Evolutionary conservation across 1,140 invertebrate species (phyloP), one percentile per base, ranked within the genome.

Genomic region (Pseudomyrmex cubaensis): DNA sequence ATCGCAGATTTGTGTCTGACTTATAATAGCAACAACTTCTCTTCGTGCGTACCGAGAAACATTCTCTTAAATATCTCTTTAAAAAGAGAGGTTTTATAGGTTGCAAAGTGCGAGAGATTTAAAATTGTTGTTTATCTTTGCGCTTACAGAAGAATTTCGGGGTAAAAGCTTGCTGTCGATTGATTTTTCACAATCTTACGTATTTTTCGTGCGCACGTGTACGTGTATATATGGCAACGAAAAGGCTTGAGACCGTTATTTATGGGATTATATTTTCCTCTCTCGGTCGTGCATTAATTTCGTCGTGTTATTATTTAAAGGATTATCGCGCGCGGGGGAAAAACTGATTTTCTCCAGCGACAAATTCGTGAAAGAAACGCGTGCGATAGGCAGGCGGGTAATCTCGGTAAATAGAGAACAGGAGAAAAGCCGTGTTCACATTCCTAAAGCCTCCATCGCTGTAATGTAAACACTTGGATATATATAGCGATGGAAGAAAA

Each of bases 391-490:
- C 59, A 87, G 63, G 62, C 52, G 56, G 3, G 57, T 66, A 84
- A 85, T 82, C 70, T 22, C 50, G 10, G 50, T 59, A 20, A 85
- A 85, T 54, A 25, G 61, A 80, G 84, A 82, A 84, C 78, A 86
- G 82, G 82, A 75, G 35, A 87, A 88, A 13, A 85, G 67, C 70
- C 46, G 85, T 76, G 72, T 73, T 46, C 72, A 25, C 80, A 87
- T 83, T 87, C 82, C 82, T 59, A 74, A 87, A 87, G 74, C 85
- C 67, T 73, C 73, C 85, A 87, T 87, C 83, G 76, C 44, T 54
- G 75, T 73, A 88, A 88, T 88, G 72, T 77, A 88, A 88, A 88
- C 86, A 87, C n/a, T 35, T 74, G 22, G 82, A 77, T 88, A 88
- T 88, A 87, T 87, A 88, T 88, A 88, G 87, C 83, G 76, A 50